Conservation (phyloP, 1,140 invertebrate species). For the Drosophila melanogaster region DNA sequence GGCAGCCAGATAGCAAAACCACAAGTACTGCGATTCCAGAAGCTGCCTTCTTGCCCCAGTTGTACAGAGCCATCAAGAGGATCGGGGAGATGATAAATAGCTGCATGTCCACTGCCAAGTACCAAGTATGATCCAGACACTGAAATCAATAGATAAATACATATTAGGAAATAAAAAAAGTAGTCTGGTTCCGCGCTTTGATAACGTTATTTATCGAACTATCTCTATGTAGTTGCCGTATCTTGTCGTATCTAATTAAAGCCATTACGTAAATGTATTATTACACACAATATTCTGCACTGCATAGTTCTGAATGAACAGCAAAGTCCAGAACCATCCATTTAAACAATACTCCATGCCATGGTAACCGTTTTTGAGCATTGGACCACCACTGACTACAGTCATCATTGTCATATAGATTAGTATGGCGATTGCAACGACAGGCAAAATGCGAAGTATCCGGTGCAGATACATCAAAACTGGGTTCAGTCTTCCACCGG, state of each 20-base stretch:
- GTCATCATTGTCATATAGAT: constrained; percentile 51
- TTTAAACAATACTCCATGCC: constrained; percentile 57
- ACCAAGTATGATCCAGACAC: constrained; percentile 96
- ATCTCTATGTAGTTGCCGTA: not conserved
- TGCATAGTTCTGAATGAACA: constrained; percentile 68
- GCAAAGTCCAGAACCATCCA: constrained; percentile 58
- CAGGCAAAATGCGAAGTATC: constrained; percentile 53
- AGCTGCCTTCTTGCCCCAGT: constrained; percentile 84
- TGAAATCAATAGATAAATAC: constrained; percentile 81
- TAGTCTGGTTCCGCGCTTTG: not conserved
- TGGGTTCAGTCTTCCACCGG: constrained; percentile 60
- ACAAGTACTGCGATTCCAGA: constrained; percentile 43
- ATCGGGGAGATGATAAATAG: constrained; percentile 91
- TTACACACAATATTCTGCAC: constrained; percentile 40
- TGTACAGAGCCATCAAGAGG: constrained; percentile 89
- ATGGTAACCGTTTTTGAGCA: constrained; percentile 31
- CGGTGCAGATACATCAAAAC: constrained; percentile 69
- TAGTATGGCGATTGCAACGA: constrained; percentile 53
- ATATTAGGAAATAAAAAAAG: not conserved
- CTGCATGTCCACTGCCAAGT: constrained; percentile 93
- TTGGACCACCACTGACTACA: constrained; percentile 40
- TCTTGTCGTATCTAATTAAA: not conserved
- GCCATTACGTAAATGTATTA: not conserved
- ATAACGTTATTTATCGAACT: constrained; percentile 1
- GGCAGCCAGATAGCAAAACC: constrained; percentile 42